A percentile compares a stretch with the other conserved stretches of the same genome.
Conservation (phyloP, 2,113 vertebrate species). For the Nettapus auritus region DNA sequence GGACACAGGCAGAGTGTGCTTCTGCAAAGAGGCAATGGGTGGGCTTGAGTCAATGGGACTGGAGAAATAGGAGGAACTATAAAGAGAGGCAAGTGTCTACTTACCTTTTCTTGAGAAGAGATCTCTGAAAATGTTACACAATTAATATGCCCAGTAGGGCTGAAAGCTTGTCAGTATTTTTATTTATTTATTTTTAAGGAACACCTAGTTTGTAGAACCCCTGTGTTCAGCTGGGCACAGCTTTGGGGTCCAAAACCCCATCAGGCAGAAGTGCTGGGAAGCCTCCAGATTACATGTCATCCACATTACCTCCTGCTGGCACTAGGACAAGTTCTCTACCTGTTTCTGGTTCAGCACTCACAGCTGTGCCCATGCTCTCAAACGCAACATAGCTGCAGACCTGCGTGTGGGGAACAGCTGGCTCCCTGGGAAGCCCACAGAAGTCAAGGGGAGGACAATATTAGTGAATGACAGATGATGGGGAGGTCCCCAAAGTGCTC, state of each 20-base stretch:
- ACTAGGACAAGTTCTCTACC: constrained; percentile 4
- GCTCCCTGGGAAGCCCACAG: constrained; percentile 9
- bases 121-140: neutral
- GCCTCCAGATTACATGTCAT: neutral
- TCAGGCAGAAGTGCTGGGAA: neutral
- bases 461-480: constrained; percentile 50
- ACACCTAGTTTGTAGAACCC: neutral
- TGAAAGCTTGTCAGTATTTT: neutral
- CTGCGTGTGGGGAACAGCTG: constrained; percentile 17
- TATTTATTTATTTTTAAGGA: neutral
- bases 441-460: constrained; percentile 60
- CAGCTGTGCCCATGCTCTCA: neutral
- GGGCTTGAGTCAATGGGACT: neutral
- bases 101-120: neutral
- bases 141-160: neutral
- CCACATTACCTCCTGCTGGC: neutral
- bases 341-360: constrained; percentile 60
- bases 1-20: neutral
- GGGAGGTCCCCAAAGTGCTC: constrained; percentile 65
- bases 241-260: neutral
- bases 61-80: neutral
- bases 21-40: neutral
- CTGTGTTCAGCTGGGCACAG: neutral
- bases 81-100: neutral
- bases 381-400: neutral